A percentile compares a stretch with the other conserved stretches of the same genome.
These are phyloP conservation scores for Phalera bucephala DNA, from an alignment of 2,888 invertebrate species.

Conservation along the genomic window DNA sequence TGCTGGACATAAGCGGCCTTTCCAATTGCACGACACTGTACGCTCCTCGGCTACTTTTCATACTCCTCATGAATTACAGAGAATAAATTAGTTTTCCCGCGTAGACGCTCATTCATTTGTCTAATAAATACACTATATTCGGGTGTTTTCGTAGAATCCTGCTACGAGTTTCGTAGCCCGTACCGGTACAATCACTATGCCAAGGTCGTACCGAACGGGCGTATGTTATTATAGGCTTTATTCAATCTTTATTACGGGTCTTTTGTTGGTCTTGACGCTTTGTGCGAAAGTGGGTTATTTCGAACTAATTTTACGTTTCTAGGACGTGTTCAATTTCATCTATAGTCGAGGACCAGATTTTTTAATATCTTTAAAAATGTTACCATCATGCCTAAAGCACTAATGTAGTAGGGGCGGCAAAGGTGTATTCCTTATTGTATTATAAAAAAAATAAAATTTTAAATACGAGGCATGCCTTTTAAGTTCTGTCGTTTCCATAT, in stretches of 20 bases:
- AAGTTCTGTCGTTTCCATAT: no score
- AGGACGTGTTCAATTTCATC: slow-evolving; percentile 29
- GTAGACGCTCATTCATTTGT: neutral
- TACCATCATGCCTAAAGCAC: no score
- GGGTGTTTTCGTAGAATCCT: slow-evolving; percentile 22
- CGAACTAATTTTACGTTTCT: slow-evolving; percentile 45
- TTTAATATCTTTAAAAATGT: no score
- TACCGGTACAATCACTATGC: slow-evolving; percentile 30
- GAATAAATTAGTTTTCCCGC: neutral
- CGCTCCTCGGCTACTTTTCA: no score
- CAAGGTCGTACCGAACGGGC: slow-evolving; percentile 50
- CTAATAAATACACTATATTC: slow-evolving; percentile 1
- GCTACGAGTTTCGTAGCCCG: slow-evolving; percentile 45
- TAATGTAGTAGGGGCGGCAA: no score
- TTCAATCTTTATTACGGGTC: slow-evolving; percentile 53
- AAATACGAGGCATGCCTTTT: no score
- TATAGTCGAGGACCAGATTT: no score
- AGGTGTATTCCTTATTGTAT: no score
- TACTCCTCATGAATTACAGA: no score
- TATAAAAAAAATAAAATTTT: no score
- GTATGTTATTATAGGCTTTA: slow-evolving; percentile 51
- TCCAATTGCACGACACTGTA: no score
- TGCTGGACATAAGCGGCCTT: no score
- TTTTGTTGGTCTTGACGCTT: slow-evolving; percentile 60
- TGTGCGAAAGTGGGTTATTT: slow-evolving; percentile 62